These are phyloP conservation scores for Xanthia togata DNA, from an alignment of 2,888 invertebrate genomes.

Conservation along the genomic window DNA sequence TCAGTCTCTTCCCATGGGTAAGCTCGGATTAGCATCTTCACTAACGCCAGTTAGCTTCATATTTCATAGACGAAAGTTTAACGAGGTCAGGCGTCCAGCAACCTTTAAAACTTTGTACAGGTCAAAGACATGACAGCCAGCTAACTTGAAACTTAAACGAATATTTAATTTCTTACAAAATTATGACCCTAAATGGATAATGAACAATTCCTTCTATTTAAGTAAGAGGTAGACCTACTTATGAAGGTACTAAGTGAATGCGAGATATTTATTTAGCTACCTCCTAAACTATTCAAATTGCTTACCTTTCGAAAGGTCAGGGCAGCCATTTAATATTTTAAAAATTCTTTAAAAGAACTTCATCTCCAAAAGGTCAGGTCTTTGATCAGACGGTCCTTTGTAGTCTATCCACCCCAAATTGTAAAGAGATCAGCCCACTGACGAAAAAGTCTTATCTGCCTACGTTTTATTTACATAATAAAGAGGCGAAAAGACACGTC, in stretches of 20 bases:
- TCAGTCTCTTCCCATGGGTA: not conserved
- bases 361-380: slow-evolving; percentile 30
- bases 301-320: slow-evolving; percentile 10
- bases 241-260: not conserved
- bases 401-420: slow-evolving; percentile 20
- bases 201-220: not conserved
- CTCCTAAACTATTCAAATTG: slow-evolving; percentile 6
- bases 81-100: slow-evolving; percentile 9
- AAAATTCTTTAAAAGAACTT: slow-evolving; percentile 15
- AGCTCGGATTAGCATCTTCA: slow-evolving; percentile 4
- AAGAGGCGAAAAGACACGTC: slow-evolving; percentile 16
- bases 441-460: slow-evolving; percentile 10
- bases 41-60: slow-evolving; percentile 19
- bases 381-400: slow-evolving; percentile 37
- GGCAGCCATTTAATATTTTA: slow-evolving; percentile 31
- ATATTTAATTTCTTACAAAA: slow-evolving; percentile 13
- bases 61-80: slow-evolving; percentile 21
- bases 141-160: not conserved
- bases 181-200: not conserved
- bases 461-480: slow-evolving; percentile 46
- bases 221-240: not conserved
- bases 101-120: slow-evolving; percentile 16
- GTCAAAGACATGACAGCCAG: slow-evolving; percentile 13
- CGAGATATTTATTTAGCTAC: not conserved
- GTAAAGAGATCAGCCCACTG: slow-evolving; percentile 31